A percentile compares a stretch with the other conserved stretches of the same genome.
Evolutionary conservation across 2,888 invertebrate genomes (phyloP).

Genomic region (Caenorhabditis afra): DNA sequence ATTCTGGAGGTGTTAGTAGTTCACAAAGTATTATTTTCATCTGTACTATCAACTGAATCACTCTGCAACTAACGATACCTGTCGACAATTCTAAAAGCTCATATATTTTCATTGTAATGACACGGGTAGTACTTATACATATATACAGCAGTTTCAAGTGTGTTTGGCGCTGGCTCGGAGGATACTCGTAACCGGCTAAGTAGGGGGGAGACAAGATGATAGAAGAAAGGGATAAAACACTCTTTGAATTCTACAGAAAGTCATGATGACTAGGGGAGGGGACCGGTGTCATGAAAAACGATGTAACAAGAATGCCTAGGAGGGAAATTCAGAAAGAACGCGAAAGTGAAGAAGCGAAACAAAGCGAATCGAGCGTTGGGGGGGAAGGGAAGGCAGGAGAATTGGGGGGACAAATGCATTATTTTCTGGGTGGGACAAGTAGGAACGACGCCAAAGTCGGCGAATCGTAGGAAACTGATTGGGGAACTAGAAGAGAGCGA

Average conservation of each 20-base stretch:
- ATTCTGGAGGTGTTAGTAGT: no score
- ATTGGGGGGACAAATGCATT: background rate
- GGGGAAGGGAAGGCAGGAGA: conserved; percentile 6
- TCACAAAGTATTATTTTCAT: no score
- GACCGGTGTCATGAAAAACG: background rate
- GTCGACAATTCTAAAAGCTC: no score
- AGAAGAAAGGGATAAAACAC: background rate
- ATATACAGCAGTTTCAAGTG: no score
- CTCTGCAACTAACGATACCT: no score
- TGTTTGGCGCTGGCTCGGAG: no score
- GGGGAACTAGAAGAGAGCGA: conserved; percentile 28
- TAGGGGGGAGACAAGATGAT: conserved; percentile 7
- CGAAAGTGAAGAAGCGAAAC: conserved; percentile 4
- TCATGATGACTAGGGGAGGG: conserved; percentile 5
- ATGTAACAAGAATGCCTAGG: background rate
- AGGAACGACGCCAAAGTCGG: conserved; percentile 24
- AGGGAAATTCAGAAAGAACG: background rate
- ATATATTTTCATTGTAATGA: no score
- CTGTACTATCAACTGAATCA: no score
- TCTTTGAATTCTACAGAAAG: conserved; percentile 1
- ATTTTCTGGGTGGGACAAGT: background rate
- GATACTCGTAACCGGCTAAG: conserved; percentile 36
- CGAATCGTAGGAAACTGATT: conserved; percentile 19
- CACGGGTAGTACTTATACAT: no score
- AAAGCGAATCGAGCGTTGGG: background rate